A percentile compares a stretch with the other conserved stretches of the same genome.
phyloP scores from a whole-genome alignment of 2,113 vertebrate genomes.

The Promerops cafer region DNA sequence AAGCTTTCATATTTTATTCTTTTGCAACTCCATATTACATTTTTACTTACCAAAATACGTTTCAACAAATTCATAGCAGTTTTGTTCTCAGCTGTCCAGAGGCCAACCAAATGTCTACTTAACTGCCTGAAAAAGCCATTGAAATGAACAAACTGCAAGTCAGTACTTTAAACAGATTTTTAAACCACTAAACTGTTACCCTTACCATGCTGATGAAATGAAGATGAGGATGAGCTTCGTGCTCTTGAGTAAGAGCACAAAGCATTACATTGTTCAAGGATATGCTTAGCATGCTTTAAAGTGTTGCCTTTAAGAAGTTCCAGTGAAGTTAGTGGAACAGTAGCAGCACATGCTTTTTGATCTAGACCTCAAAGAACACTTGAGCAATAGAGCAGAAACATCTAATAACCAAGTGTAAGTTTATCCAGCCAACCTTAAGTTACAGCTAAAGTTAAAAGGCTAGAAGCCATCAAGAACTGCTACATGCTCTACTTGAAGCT shows the following conservation, averaged over 20 bases:
- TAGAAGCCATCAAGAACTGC: background rate
- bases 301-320: conserved; percentile 3
- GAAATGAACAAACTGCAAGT: background rate
- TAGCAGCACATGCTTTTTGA: conserved; percentile 45
- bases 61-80: conserved; percentile 92
- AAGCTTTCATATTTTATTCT: background rate
- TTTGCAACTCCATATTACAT: background rate
- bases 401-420: background rate
- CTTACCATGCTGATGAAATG: conserved; percentile 36
- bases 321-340: conserved; percentile 42
- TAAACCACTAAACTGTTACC: background rate
- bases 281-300: conserved; percentile 25
- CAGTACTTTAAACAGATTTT: background rate
- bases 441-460: background rate
- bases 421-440: background rate
- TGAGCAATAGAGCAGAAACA: conserved; percentile 55
- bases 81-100: conserved; percentile 95
- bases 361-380: conserved; percentile 49
- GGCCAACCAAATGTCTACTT: conserved; percentile 96
- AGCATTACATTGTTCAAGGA: background rate
- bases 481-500: background rate
- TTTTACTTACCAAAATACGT: conserved; percentile 91
- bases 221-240: background rate
- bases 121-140: conserved; percentile 82
- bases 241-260: conserved; percentile 13